phyloP scores from a whole-genome alignment of 2,113 vertebrate genomes.

The Mobula birostris region DNA sequence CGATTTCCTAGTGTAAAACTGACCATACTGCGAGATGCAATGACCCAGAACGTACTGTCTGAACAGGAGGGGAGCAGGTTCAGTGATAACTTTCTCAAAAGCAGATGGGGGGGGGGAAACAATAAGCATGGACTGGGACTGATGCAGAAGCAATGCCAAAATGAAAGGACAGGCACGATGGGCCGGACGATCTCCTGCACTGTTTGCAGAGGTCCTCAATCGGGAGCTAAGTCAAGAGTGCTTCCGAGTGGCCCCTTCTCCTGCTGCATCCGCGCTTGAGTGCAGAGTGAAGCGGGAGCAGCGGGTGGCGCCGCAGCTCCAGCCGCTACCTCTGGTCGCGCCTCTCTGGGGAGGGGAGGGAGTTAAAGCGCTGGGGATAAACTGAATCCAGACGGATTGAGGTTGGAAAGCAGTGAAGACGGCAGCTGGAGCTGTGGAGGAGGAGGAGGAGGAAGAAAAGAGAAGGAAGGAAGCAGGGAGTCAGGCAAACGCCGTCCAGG shows the following conservation, averaged over 20 bases:
- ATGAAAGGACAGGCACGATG: too few relatives aligned
- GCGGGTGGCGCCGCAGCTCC: background rate
- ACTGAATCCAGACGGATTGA: constrained; percentile 8
- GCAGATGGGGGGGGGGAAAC: too few relatives aligned
- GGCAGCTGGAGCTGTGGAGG: constrained; percentile 14
- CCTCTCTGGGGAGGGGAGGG: background rate
- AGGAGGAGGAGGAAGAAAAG: background rate
- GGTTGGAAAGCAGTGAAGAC: background rate
- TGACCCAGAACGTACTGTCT: too few relatives aligned
- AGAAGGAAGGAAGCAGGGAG: background rate
- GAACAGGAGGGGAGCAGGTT: too few relatives aligned
- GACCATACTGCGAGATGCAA: too few relatives aligned
- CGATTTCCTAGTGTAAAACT: too few relatives aligned
- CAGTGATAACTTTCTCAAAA: too few relatives aligned
- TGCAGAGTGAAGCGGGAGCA: background rate
- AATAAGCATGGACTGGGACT: too few relatives aligned
- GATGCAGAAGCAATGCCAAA: too few relatives aligned
- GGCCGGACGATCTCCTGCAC: background rate
- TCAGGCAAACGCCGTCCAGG: background rate
- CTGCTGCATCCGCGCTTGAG: background rate
- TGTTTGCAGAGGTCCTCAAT: too few relatives aligned
- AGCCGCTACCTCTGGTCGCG: background rate
- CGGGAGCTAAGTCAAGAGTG: too few relatives aligned
- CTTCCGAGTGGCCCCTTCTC: background rate
- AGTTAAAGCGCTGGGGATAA: background rate